A percentile compares a stretch with the other conserved stretches of the same genome.
These are phyloP conservation scores for Psammodynastes pulverulentus DNA, from an alignment of 2,113 vertebrate species.

Conservation along the genomic window DNA sequence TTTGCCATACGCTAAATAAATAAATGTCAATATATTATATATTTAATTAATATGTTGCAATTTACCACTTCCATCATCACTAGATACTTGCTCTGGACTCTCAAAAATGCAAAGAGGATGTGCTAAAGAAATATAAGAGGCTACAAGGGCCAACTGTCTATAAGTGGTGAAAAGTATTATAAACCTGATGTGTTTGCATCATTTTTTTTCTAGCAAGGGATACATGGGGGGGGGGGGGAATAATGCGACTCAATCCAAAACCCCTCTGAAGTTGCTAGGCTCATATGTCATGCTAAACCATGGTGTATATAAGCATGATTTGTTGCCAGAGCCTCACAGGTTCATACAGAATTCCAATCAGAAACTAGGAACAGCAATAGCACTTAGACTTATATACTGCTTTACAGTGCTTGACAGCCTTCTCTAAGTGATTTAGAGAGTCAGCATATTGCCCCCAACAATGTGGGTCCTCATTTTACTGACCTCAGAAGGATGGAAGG, in stretches of 20 bases:
- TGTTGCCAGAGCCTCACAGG: background rate
- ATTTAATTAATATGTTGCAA: background rate
- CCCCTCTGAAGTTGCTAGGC: background rate
- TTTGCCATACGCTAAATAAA: too few species aligned
- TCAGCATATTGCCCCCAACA: too few species aligned
- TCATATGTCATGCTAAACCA: background rate
- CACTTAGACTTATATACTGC: too few species aligned
- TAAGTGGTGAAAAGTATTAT: background rate
- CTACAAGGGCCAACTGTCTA: background rate
- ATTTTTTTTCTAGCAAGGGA: background rate
- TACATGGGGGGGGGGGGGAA: too few species aligned
- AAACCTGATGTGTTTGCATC: background rate
- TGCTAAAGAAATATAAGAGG: background rate
- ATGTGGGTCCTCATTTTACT: too few species aligned
- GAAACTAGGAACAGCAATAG: background rate
- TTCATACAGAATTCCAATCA: background rate
- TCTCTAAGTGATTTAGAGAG: too few species aligned
- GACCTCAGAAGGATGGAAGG: too few species aligned
- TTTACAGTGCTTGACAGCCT: too few species aligned
- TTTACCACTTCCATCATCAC: background rate
- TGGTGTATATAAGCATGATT: background rate
- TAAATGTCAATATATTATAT: background rate
- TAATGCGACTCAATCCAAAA: background rate
- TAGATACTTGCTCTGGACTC: background rate
- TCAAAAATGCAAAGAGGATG: background rate